Evolutionary conservation across 2,113 vertebrate species (phyloP).

Genomic region (Colossoma macropomum): DNA sequence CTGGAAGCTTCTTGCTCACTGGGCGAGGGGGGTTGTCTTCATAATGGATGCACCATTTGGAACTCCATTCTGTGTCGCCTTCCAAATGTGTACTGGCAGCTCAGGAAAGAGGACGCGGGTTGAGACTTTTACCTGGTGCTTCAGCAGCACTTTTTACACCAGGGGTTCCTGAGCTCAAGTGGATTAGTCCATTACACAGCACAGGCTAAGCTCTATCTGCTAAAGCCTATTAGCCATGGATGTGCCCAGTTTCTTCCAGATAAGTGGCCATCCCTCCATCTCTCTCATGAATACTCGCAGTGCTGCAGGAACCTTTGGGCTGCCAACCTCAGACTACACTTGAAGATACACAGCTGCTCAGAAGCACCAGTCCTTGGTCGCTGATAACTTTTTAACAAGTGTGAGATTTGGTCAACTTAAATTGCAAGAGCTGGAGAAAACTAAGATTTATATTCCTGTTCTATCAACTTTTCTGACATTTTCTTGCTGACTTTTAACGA

Average conservation of each 20-base stretch:
- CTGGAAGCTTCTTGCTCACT: slow-evolving; percentile 8
- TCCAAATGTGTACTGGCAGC: slow-evolving; percentile 22
- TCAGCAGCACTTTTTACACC: slow-evolving; percentile 39
- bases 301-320: background rate
- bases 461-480: background rate
- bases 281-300: slow-evolving; percentile 23
- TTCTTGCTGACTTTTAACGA: background rate
- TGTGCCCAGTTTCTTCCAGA: slow-evolving; percentile 42
- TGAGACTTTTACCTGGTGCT: slow-evolving; percentile 28
- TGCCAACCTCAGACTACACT: background rate
- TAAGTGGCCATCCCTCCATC: slow-evolving; percentile 39
- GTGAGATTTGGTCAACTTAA: background rate
- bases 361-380: background rate
- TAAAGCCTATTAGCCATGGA: slow-evolving; percentile 42
- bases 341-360: background rate
- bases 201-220: slow-evolving; percentile 17
- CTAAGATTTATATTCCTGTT: background rate
- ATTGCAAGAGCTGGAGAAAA: background rate
- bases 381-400: background rate
- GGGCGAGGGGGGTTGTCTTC: background rate
- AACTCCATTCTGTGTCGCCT: slow-evolving; percentile 5
- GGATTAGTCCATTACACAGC: slow-evolving; percentile 43
- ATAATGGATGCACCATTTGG: slow-evolving; percentile 37
- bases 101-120: slow-evolving; percentile 27
- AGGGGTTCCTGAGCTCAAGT: slow-evolving; percentile 35